Conservation (phyloP, 2,113 vertebrate genomes). For the Balaeniceps rex region DNA sequence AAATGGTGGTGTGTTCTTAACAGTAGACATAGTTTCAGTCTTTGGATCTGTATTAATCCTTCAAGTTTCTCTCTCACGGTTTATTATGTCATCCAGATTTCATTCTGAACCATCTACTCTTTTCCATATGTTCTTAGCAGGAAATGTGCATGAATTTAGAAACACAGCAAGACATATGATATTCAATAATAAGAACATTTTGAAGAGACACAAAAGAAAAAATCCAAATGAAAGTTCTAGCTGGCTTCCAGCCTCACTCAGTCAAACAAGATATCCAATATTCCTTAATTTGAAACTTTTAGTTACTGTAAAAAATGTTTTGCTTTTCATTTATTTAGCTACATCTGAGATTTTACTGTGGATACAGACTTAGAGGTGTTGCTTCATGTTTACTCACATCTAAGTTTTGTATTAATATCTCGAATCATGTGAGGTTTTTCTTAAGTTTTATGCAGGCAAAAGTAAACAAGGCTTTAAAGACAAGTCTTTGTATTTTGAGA, state of each 20-base stretch:
- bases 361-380: background rate
- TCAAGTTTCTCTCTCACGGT: conserved; percentile 53
- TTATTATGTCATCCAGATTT: conserved; percentile 67
- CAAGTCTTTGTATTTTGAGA: background rate
- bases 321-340: background rate
- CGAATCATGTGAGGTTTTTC: background rate
- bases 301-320: background rate
- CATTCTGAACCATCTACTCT: conserved; percentile 62
- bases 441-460: background rate
- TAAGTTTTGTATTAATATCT: background rate
- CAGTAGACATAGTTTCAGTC: conserved; percentile 34
- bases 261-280: background rate
- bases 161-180: conserved; percentile 64
- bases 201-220: conserved; percentile 45
- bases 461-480: background rate
- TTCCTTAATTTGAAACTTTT: conserved; percentile 1
- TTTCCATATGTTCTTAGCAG: conserved; percentile 71
- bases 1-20: conserved; percentile 25
- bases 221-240: conserved; percentile 37
- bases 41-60: conserved; percentile 57
- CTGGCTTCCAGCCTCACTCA: conserved; percentile 33
- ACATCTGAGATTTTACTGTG: background rate
- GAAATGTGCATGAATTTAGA: conserved; percentile 67
- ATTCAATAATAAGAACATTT: conserved; percentile 64
- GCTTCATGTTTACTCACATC: background rate